These are phyloP conservation scores for Microplitis demolitor DNA, from an alignment of 1,140 invertebrate species.

Conservation along the genomic window DNA sequence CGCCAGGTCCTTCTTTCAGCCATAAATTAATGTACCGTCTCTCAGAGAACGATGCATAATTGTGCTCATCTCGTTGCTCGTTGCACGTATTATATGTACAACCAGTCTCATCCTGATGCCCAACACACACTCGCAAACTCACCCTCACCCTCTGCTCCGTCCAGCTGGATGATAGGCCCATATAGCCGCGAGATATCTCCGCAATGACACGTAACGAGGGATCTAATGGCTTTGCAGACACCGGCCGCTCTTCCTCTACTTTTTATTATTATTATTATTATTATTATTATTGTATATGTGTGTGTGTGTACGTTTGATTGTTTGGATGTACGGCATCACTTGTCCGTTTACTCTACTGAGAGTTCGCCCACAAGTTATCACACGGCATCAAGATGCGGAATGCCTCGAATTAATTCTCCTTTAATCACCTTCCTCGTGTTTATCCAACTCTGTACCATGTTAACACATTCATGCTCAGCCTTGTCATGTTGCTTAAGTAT, in stretches of 20 bases:
- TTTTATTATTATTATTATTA: not conserved
- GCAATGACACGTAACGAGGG: constrained; percentile 50
- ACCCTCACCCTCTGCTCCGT: constrained; percentile 19
- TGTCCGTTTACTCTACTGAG: no score
- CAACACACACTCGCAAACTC: not conserved
- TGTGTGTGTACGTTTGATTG: no score
- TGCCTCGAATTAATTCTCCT: no score
- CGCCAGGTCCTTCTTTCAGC: constrained; percentile 57
- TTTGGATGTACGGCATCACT: no score
- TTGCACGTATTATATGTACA: no score
- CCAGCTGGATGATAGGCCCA: constrained; percentile 10
- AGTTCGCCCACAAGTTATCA: no score
- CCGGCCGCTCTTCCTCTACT: not conserved
- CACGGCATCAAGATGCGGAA: no score
- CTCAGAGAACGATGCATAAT: constrained; percentile 51
- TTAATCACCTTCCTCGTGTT: not conserved
- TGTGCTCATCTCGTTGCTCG: constrained; percentile 34
- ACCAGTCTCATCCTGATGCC: no score
- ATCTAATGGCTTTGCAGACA: constrained; percentile 48
- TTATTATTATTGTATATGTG: not conserved
- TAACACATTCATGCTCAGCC: not conserved
- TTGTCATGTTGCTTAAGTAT: no score
- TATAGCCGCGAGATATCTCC: constrained; percentile 32
- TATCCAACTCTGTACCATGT: not conserved
- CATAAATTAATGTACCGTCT: constrained; percentile 60